Evolutionary conservation across 2,113 vertebrate species (phyloP).

Genomic region (Promerops cafer): DNA sequence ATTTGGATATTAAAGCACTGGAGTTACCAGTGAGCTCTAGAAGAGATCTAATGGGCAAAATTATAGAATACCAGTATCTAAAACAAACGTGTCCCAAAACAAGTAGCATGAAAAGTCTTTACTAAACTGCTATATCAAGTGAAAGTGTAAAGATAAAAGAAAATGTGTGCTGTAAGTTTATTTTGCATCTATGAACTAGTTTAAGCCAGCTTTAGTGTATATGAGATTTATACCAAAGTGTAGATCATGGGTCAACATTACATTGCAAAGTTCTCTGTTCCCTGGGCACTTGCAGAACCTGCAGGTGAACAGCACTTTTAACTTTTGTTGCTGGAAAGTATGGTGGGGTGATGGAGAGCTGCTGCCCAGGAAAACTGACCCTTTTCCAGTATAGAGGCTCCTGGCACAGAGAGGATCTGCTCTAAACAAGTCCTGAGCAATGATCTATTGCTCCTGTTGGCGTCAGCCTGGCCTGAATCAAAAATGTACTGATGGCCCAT

Average conservation of each 20-base stretch:
- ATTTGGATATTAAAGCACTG: background rate
- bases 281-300: background rate
- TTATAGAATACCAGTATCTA: background rate
- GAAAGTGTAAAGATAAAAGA: background rate
- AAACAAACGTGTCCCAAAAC: background rate
- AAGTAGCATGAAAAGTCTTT: background rate
- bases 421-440: background rate
- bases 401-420: background rate
- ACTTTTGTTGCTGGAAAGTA: background rate
- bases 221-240: background rate
- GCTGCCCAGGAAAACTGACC: background rate
- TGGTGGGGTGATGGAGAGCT: background rate
- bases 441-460: background rate
- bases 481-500: background rate
- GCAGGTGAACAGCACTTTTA: background rate
- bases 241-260: background rate
- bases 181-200: background rate
- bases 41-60: background rate
- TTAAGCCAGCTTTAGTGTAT: background rate
- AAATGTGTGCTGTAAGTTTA: background rate
- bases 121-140: background rate
- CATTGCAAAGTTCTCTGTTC: background rate
- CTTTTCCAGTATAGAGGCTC: background rate
- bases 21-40: background rate
- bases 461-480: background rate